Conservation (phyloP, 2,113 vertebrate species). For the Rhineura floridana region DNA sequence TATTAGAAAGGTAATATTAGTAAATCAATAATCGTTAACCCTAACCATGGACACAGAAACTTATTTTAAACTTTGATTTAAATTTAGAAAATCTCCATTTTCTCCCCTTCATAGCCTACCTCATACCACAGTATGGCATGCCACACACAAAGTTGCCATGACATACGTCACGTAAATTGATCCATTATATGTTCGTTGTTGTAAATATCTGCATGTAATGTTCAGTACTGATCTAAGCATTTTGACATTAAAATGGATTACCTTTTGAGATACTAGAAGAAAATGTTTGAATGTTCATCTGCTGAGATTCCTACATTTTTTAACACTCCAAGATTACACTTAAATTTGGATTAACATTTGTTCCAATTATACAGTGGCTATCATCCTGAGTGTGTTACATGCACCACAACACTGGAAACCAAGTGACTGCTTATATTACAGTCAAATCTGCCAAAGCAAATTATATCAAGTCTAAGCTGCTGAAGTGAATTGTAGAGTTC, state of each 20-base stretch:
- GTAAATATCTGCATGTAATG: conserved; percentile 18
- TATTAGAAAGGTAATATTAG: too few species aligned
- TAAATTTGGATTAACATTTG: neutral
- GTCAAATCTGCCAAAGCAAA: neutral
- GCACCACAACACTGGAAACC: neutral
- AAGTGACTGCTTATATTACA: neutral
- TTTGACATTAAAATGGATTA: neutral
- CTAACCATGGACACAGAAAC: neutral
- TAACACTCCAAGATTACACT: neutral
- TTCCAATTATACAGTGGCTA: neutral
- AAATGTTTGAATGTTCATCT: neutral
- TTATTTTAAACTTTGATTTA: neutral
- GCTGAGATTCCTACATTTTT: neutral
- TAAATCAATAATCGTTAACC: neutral
- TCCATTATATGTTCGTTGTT: neutral
- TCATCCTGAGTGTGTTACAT: neutral
- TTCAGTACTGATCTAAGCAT: neutral
- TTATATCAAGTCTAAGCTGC: neutral
- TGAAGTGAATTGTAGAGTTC: neutral
- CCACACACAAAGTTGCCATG: neutral
- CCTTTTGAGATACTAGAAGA: neutral
- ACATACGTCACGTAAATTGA: neutral
- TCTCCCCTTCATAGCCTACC: neutral
- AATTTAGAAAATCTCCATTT: neutral
- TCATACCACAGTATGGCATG: neutral